Conservation (phyloP, 2,888 invertebrate species). For the Rapana venosa region DNA sequence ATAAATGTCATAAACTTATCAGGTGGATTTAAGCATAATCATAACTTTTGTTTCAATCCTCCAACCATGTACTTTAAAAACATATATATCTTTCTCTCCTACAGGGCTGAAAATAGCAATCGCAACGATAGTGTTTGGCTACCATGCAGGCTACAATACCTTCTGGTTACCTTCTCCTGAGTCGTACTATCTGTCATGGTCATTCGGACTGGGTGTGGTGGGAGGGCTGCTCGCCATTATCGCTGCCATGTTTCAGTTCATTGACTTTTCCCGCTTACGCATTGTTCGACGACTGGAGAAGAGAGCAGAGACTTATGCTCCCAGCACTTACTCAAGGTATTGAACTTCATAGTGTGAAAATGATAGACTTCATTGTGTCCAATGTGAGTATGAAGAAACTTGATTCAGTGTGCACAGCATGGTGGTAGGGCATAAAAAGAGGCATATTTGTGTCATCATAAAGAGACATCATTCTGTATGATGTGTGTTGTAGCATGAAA, state of each 20-base stretch:
- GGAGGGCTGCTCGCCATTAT: slow-evolving; percentile 14
- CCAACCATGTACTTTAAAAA: too few relatives aligned
- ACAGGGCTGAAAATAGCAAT: slow-evolving; percentile 46
- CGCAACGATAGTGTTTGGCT: slow-evolving; percentile 46
- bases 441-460: too few relatives aligned
- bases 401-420: too few relatives aligned
- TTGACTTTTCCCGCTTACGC: slow-evolving; percentile 36
- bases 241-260: slow-evolving; percentile 26
- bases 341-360: background rate
- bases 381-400: too few relatives aligned
- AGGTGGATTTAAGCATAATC: too few relatives aligned
- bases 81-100: too few relatives aligned
- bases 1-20: too few relatives aligned
- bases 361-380: too few relatives aligned
- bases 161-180: slow-evolving; percentile 50
- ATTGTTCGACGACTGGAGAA: slow-evolving; percentile 11
- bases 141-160: slow-evolving; percentile 39
- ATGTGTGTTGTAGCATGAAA: too few relatives aligned
- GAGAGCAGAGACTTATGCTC: slow-evolving; percentile 33
- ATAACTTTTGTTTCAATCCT: too few relatives aligned
- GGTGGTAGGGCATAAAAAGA: too few relatives aligned
- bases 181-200: slow-evolving; percentile 49
- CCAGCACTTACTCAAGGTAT: slow-evolving; percentile 24
- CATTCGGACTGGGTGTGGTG: slow-evolving; percentile 43
- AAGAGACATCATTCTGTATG: too few relatives aligned